Conservation (phyloP, 2,888 invertebrate genomes). For the Noctua janthe region DNA sequence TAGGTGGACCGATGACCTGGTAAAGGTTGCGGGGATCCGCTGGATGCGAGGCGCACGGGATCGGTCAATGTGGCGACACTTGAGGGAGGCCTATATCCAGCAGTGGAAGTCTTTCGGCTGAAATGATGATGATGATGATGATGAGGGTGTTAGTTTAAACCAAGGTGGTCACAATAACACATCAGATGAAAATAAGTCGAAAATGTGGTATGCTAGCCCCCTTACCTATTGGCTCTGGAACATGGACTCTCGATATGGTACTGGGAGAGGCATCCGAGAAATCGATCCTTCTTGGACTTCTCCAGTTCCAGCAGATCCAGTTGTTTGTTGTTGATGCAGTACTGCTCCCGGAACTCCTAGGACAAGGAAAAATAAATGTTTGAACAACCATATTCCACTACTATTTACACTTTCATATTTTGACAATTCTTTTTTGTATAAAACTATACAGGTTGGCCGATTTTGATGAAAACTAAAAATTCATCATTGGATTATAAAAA, state of each 20-base stretch:
- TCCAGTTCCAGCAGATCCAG: conserved; percentile 94
- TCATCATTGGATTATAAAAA: neutral
- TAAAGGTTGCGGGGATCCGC: no score
- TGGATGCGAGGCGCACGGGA: no score
- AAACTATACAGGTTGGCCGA: neutral
- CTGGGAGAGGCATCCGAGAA: conserved; percentile 96
- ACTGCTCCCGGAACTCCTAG: conserved; percentile 97
- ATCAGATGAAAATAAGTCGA: neutral
- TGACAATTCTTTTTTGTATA: neutral
- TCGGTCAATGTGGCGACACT: no score
- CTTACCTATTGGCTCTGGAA: conserved; percentile 91
- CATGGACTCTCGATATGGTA: conserved; percentile 93
- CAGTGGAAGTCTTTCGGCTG: no score
- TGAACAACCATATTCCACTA: neutral
- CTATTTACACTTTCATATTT: no score
- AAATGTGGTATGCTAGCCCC: neutral
- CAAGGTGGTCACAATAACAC: neutral
- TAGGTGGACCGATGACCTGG: no score
- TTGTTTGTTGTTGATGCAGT: conserved; percentile 97
- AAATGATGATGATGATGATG: no score
- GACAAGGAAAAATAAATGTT: conserved; percentile 62
- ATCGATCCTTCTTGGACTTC: conserved; percentile 91
- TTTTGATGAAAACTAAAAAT: neutral
- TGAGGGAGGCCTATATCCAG: no score
- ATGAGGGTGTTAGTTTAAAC: no score